These are phyloP conservation scores for Mola mola DNA, from an alignment of 2,113 vertebrate genomes.

Conservation along the genomic window DNA sequence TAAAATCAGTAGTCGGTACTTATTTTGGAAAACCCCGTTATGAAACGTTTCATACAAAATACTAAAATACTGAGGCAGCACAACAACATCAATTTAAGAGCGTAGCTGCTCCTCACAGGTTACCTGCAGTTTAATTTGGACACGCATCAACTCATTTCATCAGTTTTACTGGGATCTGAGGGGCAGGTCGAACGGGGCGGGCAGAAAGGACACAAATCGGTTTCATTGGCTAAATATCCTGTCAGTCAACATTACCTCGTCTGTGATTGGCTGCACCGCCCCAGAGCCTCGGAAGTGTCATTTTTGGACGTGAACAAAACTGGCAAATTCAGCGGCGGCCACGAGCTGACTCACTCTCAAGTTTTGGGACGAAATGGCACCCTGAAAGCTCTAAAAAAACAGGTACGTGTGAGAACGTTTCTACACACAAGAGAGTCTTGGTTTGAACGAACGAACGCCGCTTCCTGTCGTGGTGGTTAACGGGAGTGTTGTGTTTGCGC, in stretches of 20 bases:
- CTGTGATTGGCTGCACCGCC: conserved; percentile 54
- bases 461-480: neutral
- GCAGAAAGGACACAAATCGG: fast-evolving
- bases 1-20: too few species aligned
- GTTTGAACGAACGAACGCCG: neutral
- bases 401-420: conserved; percentile 31
- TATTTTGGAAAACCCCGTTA: too few species aligned
- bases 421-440: fast-evolving
- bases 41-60: too few species aligned
- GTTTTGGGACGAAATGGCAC: conserved; percentile 43
- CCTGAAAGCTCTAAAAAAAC: conserved; percentile 38
- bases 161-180: neutral
- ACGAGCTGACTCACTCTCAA: conserved; percentile 23
- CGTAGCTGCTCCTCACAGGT: too few species aligned
- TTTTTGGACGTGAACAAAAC: conserved; percentile 63
- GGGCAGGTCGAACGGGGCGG: neutral
- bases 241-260: neutral
- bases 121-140: too few species aligned
- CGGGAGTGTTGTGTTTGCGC: neutral
- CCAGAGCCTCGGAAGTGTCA: conserved; percentile 61
- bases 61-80: too few species aligned
- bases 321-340: conserved; percentile 21
- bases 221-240: conserved; percentile 22
- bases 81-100: too few species aligned
- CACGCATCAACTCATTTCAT: conserved; percentile 13